A percentile compares a stretch with the other conserved stretches of the same genome.
Evolutionary conservation across 2,113 vertebrate species (phyloP).

Genomic region (Bujurquina vittata): DNA sequence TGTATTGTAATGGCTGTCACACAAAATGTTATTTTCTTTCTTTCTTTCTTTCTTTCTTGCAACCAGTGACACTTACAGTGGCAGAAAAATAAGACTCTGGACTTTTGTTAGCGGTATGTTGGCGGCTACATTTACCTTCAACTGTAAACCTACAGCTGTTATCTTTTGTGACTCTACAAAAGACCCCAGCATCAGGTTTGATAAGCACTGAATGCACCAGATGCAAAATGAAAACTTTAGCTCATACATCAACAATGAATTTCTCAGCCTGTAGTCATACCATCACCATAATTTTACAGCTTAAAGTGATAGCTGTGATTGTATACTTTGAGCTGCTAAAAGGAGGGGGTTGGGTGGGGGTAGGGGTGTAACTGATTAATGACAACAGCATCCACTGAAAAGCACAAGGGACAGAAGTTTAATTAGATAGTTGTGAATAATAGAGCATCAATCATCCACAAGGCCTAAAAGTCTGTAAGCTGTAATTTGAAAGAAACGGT

Average conservation of each 20-base stretch:
- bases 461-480: neutral
- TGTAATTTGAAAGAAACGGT: neutral
- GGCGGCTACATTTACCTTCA: too few relatives aligned
- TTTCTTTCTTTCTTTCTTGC: neutral
- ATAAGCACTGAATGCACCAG: neutral
- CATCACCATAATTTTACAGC: neutral
- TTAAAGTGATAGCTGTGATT: constrained; percentile 1
- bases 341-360: neutral
- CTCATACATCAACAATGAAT: neutral
- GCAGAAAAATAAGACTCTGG: neutral
- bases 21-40: neutral
- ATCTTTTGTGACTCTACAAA: neutral
- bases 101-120: neutral
- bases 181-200: neutral
- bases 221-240: neutral
- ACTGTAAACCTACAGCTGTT: neutral
- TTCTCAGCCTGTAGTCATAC: neutral
- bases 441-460: neutral
- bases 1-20: neutral
- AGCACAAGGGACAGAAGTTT: neutral
- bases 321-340: neutral
- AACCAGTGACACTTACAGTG: neutral
- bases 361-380: neutral
- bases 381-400: neutral
- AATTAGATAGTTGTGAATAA: constrained; percentile 3